Evolutionary conservation across 2,888 invertebrate species (phyloP), one percentile per base, ranked within the genome.

Genomic region (Electrophaes corylata): DNA sequence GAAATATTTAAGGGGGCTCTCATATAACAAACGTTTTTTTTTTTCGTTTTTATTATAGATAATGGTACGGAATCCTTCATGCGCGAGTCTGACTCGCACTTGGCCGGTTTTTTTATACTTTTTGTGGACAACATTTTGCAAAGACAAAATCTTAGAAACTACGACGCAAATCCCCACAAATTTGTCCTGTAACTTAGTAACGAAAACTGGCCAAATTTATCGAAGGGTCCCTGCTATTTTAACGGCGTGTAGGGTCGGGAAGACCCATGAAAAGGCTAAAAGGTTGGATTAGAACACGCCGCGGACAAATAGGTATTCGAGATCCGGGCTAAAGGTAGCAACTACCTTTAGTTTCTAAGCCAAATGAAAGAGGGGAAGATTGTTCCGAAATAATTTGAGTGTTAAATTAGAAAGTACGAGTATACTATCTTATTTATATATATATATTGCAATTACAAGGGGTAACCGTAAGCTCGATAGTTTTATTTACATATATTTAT

Each of bases 191-290:
- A 60, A 64, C 60, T 60, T 64, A 57, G 61, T 63, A 57, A 48
- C 55, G 61, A 60, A 62, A 64, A 66, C 62, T 58, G 58, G 54
- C 49, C 50, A 62, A 64, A 66, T 66, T 64, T 66, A 66, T 64
- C 60, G 60, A 43, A 62, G 58, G 62, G 64, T 49, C 43, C 31
- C n/a, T 45, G 62, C 60, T 66, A 62, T 64, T 64, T 64, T 61
- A 66, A 64, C 64, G 59, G 56, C 26, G 56, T 45, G 51, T 53
- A 35, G 55, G 57, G 59, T 55, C 57, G 60, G 58, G 48, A 53
- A 54, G 58, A 50, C 40, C 65, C 65, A 66, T 62, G 62, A 64
- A 66, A 62, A 65, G 57, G 60, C 60, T 62, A 62, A 64, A 57
- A 60, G 66, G 64, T 64, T 49, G 64, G 62, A 60, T 66, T 61